These are phyloP conservation scores for Spondyliosoma cantharus DNA, from an alignment of 2,797 vertebrate genomes.

Conservation along the genomic window DNA sequence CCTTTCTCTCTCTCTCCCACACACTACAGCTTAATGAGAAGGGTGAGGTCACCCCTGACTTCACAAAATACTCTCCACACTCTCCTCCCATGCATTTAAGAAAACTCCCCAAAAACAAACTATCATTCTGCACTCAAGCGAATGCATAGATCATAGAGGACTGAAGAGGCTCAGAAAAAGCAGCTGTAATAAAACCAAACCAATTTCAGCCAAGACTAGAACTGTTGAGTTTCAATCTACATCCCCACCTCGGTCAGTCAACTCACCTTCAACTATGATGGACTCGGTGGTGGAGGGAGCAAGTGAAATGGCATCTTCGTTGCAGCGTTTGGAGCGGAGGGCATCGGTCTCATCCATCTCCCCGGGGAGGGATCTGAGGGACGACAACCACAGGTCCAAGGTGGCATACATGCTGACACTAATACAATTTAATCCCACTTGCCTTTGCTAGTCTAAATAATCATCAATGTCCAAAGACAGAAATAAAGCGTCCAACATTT, in stretches of 20 bases:
- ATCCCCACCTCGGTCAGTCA: background rate
- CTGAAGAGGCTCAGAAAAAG: background rate
- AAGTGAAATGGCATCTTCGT: constrained; percentile 89
- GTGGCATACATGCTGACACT: constrained; percentile 52
- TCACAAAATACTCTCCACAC: constrained; percentile 37
- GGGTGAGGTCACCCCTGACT: constrained; percentile 54
- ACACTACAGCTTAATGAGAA: constrained; percentile 64
- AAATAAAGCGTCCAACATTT: background rate
- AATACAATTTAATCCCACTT: background rate
- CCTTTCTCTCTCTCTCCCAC: constrained; percentile 51
- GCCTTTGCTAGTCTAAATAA: background rate
- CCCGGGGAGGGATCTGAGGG: constrained; percentile 86
- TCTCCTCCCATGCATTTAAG: constrained; percentile 29
- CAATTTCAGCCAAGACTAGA: background rate
- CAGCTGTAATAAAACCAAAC: background rate
- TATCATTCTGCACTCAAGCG: constrained; percentile 2
- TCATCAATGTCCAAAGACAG: background rate
- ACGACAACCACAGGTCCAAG: constrained; percentile 63
- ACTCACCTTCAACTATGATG: constrained; percentile 92
- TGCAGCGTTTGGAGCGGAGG: constrained; percentile 86
- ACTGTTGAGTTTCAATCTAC: background rate
- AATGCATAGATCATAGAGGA: background rate
- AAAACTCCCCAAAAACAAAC: constrained; percentile 48
- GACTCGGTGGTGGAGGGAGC: constrained; percentile 88
- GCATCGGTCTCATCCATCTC: constrained; percentile 96